Evolutionary conservation across 2,888 invertebrate genomes (phyloP).

Genomic region (Polyploca ridens): DNA sequence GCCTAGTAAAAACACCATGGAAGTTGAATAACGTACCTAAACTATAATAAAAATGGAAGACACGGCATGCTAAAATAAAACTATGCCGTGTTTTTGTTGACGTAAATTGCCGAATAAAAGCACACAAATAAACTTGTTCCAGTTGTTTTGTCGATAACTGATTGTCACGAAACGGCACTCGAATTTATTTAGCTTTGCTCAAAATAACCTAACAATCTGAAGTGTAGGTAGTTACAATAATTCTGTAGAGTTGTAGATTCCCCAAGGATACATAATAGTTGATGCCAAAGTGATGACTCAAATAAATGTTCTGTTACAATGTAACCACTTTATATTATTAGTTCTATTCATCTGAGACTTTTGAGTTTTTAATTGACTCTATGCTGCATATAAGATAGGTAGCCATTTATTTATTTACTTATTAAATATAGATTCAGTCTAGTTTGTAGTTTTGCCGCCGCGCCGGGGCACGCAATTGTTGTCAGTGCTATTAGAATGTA

Average conservation of each 20-base stretch:
- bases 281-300: slow-evolving; percentile 1
- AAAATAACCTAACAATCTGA: not conserved
- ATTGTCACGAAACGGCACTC: not conserved
- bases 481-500: too few species aligned
- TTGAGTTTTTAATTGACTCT: too few species aligned
- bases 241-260: not conserved
- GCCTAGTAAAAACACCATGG: too few species aligned
- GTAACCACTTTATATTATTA: too few species aligned
- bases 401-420: too few species aligned
- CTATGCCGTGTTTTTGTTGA: not conserved
- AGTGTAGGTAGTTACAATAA: not conserved
- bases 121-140: not conserved
- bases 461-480: too few species aligned
- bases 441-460: too few species aligned
- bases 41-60: not conserved
- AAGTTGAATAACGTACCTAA: not conserved
- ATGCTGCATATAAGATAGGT: too few species aligned
- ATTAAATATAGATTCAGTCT: too few species aligned
- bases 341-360: too few species aligned
- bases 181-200: not conserved
- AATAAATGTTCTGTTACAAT: not conserved
- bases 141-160: not conserved
- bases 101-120: slow-evolving; percentile 4
- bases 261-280: not conserved
- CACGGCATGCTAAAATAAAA: not conserved